Evolutionary conservation across 1,140 invertebrate species (phyloP).

Genomic region (Drosophila elegans): DNA sequence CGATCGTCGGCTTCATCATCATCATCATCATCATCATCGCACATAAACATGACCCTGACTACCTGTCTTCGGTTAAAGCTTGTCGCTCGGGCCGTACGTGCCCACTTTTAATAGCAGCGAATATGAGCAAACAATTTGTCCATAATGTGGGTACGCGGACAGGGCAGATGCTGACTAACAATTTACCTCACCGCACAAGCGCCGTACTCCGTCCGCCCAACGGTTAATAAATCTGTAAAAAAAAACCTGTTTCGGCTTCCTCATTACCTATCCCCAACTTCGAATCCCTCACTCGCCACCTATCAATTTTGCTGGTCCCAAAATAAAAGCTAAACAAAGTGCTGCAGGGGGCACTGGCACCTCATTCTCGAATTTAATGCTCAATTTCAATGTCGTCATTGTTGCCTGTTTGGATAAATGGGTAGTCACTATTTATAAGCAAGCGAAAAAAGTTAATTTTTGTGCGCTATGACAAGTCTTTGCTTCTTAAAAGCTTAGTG

Average conservation of each 20-base stretch:
- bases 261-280: conserved; percentile 25
- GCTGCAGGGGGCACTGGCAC: conserved; percentile 34
- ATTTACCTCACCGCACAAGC: conserved; percentile 17
- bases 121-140: conserved; percentile 74
- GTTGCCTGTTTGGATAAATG: conserved; percentile 31
- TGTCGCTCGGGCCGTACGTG: conserved; percentile 46
- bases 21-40: conserved; percentile 35
- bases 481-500: not conserved
- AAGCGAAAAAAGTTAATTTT: conserved; percentile 14
- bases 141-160: conserved; percentile 40
- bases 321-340: conserved; percentile 46
- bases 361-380: conserved; percentile 23
- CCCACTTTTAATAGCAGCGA: conserved; percentile 40
- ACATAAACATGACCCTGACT: conserved; percentile 63
- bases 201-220: conserved; percentile 17
- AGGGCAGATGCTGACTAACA: conserved; percentile 32
- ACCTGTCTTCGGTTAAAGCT: conserved; percentile 48
- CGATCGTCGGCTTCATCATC: conserved; percentile 47
- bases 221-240: conserved; percentile 32
- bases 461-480: not conserved
- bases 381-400: conserved; percentile 41
- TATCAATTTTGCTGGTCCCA: conserved; percentile 33
- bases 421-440: conserved; percentile 16
- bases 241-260: conserved; percentile 39
- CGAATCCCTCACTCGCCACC: conserved; percentile 7